Evolutionary conservation across 2,797 vertebrate genomes (phyloP).

Genomic region (Acanthopagrus latus): DNA sequence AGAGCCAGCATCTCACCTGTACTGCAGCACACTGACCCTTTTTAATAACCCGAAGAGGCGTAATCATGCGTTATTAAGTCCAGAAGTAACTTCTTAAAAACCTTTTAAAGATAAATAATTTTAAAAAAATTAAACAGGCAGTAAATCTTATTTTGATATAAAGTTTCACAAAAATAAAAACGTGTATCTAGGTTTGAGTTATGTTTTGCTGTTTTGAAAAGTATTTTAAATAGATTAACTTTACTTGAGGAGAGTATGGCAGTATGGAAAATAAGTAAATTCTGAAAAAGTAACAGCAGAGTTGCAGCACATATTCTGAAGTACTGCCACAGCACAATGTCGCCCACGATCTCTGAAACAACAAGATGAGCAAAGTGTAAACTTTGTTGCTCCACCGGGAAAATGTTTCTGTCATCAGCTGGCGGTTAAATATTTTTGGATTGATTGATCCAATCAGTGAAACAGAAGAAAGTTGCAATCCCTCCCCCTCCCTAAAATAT

Average conservation of each 20-base stretch:
- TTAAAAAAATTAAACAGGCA: neutral
- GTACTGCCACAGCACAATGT: neutral
- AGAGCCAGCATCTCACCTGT: slow-evolving; percentile 57
- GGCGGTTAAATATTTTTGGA: slow-evolving; percentile 20
- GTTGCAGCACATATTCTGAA: slow-evolving; percentile 1
- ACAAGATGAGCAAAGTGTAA: neutral
- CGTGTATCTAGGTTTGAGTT: neutral
- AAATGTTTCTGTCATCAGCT: neutral
- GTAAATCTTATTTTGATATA: neutral
- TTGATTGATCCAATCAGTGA: slow-evolving; percentile 34
- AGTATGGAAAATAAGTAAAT: neutral
- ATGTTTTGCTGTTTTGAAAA: slow-evolving; percentile 14
- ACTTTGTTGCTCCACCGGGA: neutral
- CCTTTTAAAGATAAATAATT: neutral
- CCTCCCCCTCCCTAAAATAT: slow-evolving; percentile 29
- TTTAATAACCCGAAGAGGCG: slow-evolving; percentile 39
- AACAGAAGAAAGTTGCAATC: slow-evolving; percentile 65
- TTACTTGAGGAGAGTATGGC: neutral
- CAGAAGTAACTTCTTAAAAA: slow-evolving; percentile 1
- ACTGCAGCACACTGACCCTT: slow-evolving; percentile 36
- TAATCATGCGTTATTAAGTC: slow-evolving; percentile 16
- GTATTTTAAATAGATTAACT: neutral
- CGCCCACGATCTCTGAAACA: slow-evolving; percentile 8
- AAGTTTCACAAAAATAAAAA: slow-evolving; percentile 8
- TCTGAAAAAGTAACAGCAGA: neutral